Base-by-base conservation (phyloP, 2,797 vertebrate species). In the Botia kubotai region DNA sequence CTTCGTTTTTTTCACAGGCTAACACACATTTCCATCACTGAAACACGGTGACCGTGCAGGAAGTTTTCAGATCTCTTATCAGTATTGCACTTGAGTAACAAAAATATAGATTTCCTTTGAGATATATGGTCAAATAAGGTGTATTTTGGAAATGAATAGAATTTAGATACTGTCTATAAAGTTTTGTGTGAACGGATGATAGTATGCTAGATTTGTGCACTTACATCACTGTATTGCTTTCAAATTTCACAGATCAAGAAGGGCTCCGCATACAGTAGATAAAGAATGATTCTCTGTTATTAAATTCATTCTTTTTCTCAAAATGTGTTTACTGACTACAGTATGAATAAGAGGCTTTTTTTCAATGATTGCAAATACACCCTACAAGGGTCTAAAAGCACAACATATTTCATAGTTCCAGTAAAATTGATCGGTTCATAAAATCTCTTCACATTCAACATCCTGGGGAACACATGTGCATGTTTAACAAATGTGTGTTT, bases 61-160 rank as follows among this genome's bases (percentile, higher is more conserved):
- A 33, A 33, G 33, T 33, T 33, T 33, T 33, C 33, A 33, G 3
- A 68, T 76, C 81, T 82, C 81, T 65, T 72, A 17, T 33, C 67
- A 67, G 81, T 74, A 82, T 83, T 87, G 82, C 76, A 86, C 83
- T 77, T 83, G 36, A 50, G 83, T 84, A 87, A 90, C 63, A 86
- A 74, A 85, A 82, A 83, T 76, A 29, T 12, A 76, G 77, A 82
- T 69, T 72, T 82, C 82, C 52, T 80, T 19, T 75, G 69, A 55
- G 67, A 70, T 52, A 16, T 77, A 26, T 52, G 36, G 53, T 26
- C 23, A 26, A 26, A 26, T 62, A 60, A 58, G n/a, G 6, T 53
- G 66, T 39, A 46, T 65, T 16, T 21, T 33, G 74, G 53, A 74
- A 72, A 72, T 8, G 8, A 26, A 26, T 26, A 26, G 23, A 26